Conservation (phyloP, 2,113 vertebrate species). For the Oophaga pumilio region DNA sequence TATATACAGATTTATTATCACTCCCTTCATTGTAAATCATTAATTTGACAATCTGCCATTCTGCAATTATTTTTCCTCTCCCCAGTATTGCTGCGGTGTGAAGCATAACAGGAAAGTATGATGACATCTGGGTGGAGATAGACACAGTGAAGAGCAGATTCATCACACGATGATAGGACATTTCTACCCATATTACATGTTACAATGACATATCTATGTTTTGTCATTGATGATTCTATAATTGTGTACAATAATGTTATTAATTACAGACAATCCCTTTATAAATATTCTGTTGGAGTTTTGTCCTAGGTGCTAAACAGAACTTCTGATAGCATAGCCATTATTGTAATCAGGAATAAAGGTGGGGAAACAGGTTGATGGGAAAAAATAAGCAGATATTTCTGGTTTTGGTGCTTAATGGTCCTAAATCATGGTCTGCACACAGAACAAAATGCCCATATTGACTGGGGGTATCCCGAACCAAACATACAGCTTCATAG, state of each 20-base stretch:
- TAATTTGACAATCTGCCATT: background rate
- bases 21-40: background rate
- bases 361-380: background rate
- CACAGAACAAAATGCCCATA: no score
- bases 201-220: background rate
- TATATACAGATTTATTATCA: background rate
- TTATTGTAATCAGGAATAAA: background rate
- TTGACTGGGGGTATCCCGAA: no score
- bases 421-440: no score
- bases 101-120: background rate
- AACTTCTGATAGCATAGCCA: background rate
- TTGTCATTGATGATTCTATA: background rate
- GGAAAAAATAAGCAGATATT: background rate
- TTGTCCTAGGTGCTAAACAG: background rate
- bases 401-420: background rate
- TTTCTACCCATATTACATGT: background rate
- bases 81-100: background rate
- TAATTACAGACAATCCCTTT: background rate
- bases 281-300: background rate
- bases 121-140: background rate
- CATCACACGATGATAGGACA: background rate
- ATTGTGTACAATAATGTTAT: background rate
- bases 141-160: background rate
- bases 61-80: background rate
- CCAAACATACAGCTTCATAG: no score